These are phyloP conservation scores for Phortica variegata DNA, from an alignment of 1,140 invertebrate genomes.

Conservation along the genomic window DNA sequence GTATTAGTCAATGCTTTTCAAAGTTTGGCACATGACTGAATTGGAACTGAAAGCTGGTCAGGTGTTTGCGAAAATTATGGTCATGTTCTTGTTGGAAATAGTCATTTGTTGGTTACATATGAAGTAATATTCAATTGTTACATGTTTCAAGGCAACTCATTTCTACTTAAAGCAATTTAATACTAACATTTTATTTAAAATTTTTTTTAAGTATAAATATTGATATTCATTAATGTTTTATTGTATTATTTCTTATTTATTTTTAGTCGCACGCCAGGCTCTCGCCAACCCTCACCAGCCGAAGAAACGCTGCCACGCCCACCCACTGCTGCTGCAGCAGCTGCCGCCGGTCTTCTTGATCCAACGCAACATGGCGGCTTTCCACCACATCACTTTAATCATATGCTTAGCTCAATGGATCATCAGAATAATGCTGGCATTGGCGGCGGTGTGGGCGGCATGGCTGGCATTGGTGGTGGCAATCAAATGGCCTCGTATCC, in stretches of 20 bases:
- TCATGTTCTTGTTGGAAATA: no score
- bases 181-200: no score
- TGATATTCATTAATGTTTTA: neutral
- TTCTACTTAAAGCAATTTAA: no score
- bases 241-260: constrained; percentile 12
- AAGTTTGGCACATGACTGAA: no score
- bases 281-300: constrained; percentile 84
- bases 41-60: no score
- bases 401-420: constrained; percentile 52
- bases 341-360: constrained; percentile 29
- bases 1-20: no score
- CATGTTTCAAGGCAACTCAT: no score
- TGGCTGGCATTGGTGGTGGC: constrained; percentile 23
- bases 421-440: constrained; percentile 39
- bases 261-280: constrained; percentile 80
- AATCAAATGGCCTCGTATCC: constrained; percentile 35
- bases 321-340: constrained; percentile 13
- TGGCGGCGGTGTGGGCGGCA: constrained; percentile 27
- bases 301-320: constrained; percentile 64
- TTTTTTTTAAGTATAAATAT: constrained; percentile 2
- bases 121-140: no score
- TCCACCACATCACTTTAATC: constrained; percentile 48
- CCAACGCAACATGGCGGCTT: constrained; percentile 40
- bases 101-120: no score
- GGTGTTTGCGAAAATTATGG: no score